Conservation (phyloP, 2,797 vertebrate genomes). For the Gallinago solitaria region DNA sequence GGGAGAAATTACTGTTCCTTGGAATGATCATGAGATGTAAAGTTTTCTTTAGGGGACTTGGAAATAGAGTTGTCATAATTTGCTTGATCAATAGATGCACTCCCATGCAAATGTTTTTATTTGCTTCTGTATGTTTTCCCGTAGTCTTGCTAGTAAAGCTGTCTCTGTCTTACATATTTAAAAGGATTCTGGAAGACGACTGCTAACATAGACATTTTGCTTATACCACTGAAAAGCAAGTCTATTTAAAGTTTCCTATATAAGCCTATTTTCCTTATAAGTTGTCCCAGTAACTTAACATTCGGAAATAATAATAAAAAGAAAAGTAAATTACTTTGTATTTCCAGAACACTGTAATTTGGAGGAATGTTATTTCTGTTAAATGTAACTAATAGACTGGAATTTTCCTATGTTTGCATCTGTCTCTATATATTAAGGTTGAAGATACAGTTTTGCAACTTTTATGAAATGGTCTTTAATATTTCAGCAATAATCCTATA, state of each 20-base stretch:
- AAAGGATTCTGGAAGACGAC: constrained; percentile 62
- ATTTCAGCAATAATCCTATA: constrained; percentile 77
- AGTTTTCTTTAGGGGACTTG: constrained; percentile 70
- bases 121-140: constrained; percentile 75
- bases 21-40: constrained; percentile 73
- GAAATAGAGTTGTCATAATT: constrained; percentile 67
- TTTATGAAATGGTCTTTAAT: constrained; percentile 77
- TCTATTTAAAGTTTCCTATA: constrained; percentile 70
- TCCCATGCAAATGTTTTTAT: constrained; percentile 70
- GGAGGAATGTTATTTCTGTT: constrained; percentile 76
- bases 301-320: constrained; percentile 71
- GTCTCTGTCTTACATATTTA: constrained; percentile 63
- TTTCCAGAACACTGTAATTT: constrained; percentile 82
- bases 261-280: constrained; percentile 73
- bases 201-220: constrained; percentile 68
- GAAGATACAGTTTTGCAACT: constrained; percentile 71
- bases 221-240: constrained; percentile 69
- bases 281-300: constrained; percentile 74
- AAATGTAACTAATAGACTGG: constrained; percentile 74
- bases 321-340: constrained; percentile 69
- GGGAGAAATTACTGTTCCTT: constrained; percentile 32
- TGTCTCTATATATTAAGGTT: constrained; percentile 72
- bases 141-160: constrained; percentile 70
- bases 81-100: constrained; percentile 66
- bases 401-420: constrained; percentile 72